Percentiles rank a stretch among this genome's conserved stretches.
Conservation (phyloP, 30 jellyfish, hydroid and myxozoan genomes). For the Hydractinia echinata region DNA sequence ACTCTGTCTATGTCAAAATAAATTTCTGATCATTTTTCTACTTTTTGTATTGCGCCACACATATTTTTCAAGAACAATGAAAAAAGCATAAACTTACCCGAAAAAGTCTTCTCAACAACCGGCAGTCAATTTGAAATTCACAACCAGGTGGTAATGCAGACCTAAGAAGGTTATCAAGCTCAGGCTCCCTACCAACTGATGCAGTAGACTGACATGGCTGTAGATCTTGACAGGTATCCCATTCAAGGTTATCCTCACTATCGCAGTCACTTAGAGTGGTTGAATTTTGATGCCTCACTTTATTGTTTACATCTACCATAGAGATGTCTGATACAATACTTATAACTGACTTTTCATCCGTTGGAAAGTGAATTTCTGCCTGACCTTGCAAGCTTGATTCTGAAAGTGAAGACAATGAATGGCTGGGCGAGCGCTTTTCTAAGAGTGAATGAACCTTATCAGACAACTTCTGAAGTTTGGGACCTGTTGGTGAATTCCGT, state of each 20-base stretch:
- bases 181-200: not conserved
- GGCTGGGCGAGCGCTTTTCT: not conserved
- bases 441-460: not conserved
- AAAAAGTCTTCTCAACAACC: slow-evolving; percentile 56
- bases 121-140: slow-evolving; percentile 50
- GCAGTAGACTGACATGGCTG: not conserved
- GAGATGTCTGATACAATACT: not conserved
- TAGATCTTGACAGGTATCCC: not conserved
- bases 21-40: no score
- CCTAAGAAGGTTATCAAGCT: not conserved
- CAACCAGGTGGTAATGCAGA: slow-evolving; percentile 63
- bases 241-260: not conserved
- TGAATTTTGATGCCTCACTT: not conserved
- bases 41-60: no score
- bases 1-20: no score
- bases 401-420: slow-evolving; percentile 9
- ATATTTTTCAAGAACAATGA: no score
- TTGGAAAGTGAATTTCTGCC: not conserved
- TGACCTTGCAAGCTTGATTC: not conserved
- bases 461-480: not conserved
- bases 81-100: slow-evolving; percentile 35
- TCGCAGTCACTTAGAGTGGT: not conserved
- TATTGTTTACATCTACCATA: not conserved
- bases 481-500: not conserved
- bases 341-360: not conserved